Conservation (phyloP, 2,888 invertebrate species). For the Phalera bucephala region DNA sequence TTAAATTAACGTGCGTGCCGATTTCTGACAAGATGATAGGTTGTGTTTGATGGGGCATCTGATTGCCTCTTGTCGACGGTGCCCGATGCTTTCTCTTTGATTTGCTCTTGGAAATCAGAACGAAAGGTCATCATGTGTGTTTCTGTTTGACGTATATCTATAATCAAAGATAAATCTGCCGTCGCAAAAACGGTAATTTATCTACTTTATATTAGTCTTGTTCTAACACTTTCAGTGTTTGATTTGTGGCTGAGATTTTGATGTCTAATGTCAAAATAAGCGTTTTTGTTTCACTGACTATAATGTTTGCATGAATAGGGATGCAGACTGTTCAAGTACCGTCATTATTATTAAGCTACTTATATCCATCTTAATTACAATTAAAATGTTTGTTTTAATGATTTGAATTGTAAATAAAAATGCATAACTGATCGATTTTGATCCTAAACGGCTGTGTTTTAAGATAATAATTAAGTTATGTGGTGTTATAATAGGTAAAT, state of each 20-base stretch:
- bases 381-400: too few relatives aligned
- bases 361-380: too few relatives aligned
- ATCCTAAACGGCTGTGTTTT: too few relatives aligned
- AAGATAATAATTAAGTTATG: too few relatives aligned
- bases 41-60: slow-evolving; percentile 76
- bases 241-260: not conserved
- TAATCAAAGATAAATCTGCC: slow-evolving; percentile 32
- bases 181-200: slow-evolving; percentile 21
- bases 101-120: slow-evolving; percentile 68
- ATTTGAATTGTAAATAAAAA: too few relatives aligned
- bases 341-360: too few relatives aligned
- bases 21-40: slow-evolving; percentile 81
- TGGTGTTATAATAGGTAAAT: too few relatives aligned
- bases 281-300: not conserved
- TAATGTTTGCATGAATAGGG: too few relatives aligned
- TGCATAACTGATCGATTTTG: too few relatives aligned
- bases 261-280: not conserved
- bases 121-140: slow-evolving; percentile 51
- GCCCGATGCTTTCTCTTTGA: slow-evolving; percentile 79
- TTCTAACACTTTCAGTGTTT: slow-evolving; percentile 12
- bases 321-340: too few relatives aligned
- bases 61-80: slow-evolving; percentile 81
- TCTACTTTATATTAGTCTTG: slow-evolving; percentile 17
- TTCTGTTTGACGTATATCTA: slow-evolving; percentile 27
- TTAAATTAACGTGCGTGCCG: slow-evolving; percentile 82